These are phyloP conservation scores for Forficula auricularia DNA, from an alignment of 1,140 invertebrate genomes.

Conservation along the genomic window DNA sequence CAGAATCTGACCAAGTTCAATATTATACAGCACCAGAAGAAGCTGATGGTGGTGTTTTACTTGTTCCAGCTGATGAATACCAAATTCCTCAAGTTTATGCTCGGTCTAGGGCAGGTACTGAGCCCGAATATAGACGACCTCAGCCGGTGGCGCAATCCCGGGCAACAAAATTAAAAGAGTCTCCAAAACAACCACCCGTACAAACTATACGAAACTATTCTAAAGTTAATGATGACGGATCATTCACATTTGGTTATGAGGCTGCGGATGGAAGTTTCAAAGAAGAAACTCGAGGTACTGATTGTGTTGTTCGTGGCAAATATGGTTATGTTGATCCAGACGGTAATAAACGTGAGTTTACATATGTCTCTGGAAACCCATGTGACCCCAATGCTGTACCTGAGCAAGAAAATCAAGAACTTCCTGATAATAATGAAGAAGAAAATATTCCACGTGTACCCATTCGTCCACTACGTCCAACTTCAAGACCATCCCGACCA, in stretches of 20 bases:
- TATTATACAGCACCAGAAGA: no score
- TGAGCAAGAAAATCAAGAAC: slow-evolving; percentile 36
- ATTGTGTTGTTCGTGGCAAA: slow-evolving; percentile 72
- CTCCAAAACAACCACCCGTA: slow-evolving; percentile 47
- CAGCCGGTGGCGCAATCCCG: slow-evolving; percentile 13
- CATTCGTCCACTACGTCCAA: slow-evolving; percentile 7
- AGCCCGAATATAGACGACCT: no score
- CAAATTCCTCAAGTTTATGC: no score
- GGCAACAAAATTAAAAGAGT: slow-evolving; percentile 23
- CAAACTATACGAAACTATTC: slow-evolving; percentile 65
- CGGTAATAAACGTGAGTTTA: slow-evolving; percentile 71
- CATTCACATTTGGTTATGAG: slow-evolving; percentile 75
- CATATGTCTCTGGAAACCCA: slow-evolving; percentile 78
- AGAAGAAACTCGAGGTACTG: slow-evolving; percentile 66
- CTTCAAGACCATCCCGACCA: slow-evolving; percentile 21
- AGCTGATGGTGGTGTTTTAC: no score
- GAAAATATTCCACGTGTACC: slow-evolving; percentile 21
- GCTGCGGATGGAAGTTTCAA: slow-evolving; percentile 79
- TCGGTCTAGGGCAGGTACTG: no score
- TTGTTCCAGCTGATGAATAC: no score
- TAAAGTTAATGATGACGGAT: slow-evolving; percentile 66
- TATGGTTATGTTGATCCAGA: slow-evolving; percentile 78
- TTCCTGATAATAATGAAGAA: slow-evolving; percentile 19
- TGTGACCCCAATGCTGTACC: slow-evolving; percentile 65
- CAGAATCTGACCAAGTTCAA: no score